Conservation (phyloP, 92 coral and sea anemone species). For the Nematostella vectensis region DNA sequence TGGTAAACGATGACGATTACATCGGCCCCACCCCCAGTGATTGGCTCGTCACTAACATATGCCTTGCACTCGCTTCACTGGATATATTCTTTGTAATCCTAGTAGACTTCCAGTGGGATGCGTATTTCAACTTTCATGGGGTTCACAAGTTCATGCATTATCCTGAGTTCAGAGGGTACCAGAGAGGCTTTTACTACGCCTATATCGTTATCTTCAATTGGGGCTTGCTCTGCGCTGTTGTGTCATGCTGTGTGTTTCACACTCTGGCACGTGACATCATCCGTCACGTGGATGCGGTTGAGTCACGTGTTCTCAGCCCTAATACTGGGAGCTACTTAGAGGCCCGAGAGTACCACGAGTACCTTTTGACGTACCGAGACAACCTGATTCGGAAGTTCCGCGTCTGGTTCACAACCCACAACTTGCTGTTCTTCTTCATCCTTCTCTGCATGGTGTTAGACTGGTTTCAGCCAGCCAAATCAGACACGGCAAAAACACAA, state of each 20-base stretch:
- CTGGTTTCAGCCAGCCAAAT: slow-evolving; percentile 35
- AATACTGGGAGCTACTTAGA: slow-evolving; percentile 18
- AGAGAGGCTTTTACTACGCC: slow-evolving; percentile 19
- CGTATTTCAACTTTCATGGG: slow-evolving; percentile 49
- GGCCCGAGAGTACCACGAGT: slow-evolving; percentile 35
- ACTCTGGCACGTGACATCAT: slow-evolving; percentile 45
- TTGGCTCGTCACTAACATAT: slow-evolving; percentile 30
- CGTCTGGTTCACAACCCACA: slow-evolving; percentile 53
- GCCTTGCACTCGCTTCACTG: slow-evolving; percentile 17
- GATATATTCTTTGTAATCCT: slow-evolving; percentile 29
- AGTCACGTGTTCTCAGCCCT: slow-evolving; percentile 17
- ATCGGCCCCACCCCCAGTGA: slow-evolving; percentile 22
- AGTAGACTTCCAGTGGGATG: slow-evolving; percentile 33
- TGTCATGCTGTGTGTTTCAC: slow-evolving; percentile 47
- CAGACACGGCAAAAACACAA: slow-evolving; percentile 13
- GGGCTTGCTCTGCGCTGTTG: slow-evolving; percentile 38
- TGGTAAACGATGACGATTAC: slow-evolving; percentile 2
- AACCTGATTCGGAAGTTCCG: slow-evolving; percentile 32
- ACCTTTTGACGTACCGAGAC: slow-evolving; percentile 34
- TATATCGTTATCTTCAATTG: slow-evolving; percentile 33
- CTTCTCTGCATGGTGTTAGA: slow-evolving; percentile 42
- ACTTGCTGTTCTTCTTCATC: slow-evolving; percentile 43
- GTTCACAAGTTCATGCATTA: slow-evolving; percentile 26
- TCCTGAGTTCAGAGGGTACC: neutral
- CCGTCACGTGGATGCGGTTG: slow-evolving; percentile 33